Base-by-base conservation (phyloP, 2,797 vertebrate species). In the Sebastes hopkinsi region DNA sequence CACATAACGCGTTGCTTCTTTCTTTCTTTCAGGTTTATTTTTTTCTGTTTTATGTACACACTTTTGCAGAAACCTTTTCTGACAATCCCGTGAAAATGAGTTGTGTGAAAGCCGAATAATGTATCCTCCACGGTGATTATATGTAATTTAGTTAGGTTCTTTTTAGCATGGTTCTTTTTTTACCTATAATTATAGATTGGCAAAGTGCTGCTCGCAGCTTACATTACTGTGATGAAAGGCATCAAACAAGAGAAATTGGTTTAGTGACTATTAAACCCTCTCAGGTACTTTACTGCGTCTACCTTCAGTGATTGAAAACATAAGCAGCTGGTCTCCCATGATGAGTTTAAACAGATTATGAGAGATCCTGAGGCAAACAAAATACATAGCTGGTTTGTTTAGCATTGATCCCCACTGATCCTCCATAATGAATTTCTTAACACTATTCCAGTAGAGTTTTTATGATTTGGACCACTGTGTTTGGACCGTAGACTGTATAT, bases 121-220 rank as follows among this genome's bases (percentile, higher is more conserved):
- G 29, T 23, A 42, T 30, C 72, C 18, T 75, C 56, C 12, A 12
- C 27, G 1, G 38, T 60, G n/a, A 84, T 82, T 77, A 80, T 27
- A 46, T 25, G 66, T 81, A 67, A 79, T 83, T 69, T 72, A 72
- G 34, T 38, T 32, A 20, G 4, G 7, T 56, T 3, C 11, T 34
- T 65, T 75, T 42, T 46, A 79, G 25, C 30, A 8, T 50, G 4
- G 7, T 56, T 3, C 11, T 34, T 65, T 52, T 52, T 9, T 36
- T 64, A 16, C n/a, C 38, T 72, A 10, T 14, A 82, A 82, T 86
- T 70, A 55, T 54, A 32, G 25, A 50, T 10, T 46, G 18, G 23
- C 1, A 0, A 74, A 76, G 25, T 54, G 16, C 59, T 67, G 55
- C 60, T 8, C 3, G 2, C 58, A 27, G 59, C 0, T 5, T 8